Percentiles rank a stretch among this genome's conserved stretches.
Conservation (phyloP, 2,113 vertebrate genomes). For the Dicrurus megarhynchus region DNA sequence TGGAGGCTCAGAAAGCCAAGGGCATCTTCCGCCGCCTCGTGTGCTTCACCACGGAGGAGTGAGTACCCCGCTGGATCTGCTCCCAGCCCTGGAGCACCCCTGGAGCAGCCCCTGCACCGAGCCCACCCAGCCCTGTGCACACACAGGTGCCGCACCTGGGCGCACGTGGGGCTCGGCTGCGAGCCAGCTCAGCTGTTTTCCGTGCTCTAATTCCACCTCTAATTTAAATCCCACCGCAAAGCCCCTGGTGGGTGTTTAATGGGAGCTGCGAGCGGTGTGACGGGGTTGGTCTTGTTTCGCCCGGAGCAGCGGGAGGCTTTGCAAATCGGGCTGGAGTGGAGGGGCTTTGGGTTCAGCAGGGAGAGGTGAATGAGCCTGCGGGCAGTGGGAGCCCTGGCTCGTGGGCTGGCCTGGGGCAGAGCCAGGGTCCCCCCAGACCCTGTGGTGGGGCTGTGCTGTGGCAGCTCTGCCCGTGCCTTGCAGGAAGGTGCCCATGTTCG, state of each 20-base stretch:
- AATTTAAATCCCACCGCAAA: not conserved
- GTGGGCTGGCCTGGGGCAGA: not conserved
- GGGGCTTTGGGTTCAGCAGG: fast-evolving
- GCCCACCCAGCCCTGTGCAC: not conserved
- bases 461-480: not conserved
- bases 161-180: fast-evolving
- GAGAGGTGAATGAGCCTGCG: not conserved
- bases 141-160: not conserved
- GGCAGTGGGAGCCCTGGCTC: not conserved
- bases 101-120: not conserved
- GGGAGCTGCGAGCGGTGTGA: not conserved
- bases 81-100: fast-evolving
- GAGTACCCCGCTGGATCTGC: constrained; percentile 29
- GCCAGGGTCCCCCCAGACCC: fast-evolving
- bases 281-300: not conserved
- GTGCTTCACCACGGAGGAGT: constrained; percentile 90
- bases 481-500: constrained; percentile 93
- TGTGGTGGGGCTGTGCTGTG: fast-evolving
- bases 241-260: not conserved
- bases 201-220: not conserved
- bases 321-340: not conserved
- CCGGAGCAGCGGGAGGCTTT: not conserved
- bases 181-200: not conserved
- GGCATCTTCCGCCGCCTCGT: constrained; percentile 85
- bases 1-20: constrained; percentile 82